Conservation (phyloP, 2,113 vertebrate species). For the Misgurnus mizolepis region DNA sequence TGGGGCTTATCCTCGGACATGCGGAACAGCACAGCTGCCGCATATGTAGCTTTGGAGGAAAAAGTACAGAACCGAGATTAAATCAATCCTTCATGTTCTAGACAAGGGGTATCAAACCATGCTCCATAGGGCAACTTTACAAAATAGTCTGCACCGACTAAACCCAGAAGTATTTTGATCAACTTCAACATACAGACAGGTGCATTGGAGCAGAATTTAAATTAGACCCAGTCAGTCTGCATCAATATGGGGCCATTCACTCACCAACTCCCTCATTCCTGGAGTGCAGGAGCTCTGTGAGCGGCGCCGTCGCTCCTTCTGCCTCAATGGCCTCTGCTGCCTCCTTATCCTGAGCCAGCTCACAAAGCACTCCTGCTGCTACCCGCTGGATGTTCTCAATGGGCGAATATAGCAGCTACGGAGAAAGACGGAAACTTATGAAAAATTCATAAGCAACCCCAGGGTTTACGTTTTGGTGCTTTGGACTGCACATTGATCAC, state of each 20-base stretch:
- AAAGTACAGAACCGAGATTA: background rate
- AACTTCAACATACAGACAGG: no score
- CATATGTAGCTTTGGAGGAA: constrained; percentile 85
- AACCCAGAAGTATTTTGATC: no score
- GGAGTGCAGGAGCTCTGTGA: constrained; percentile 95
- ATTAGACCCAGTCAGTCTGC: no score
- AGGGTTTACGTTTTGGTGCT: background rate
- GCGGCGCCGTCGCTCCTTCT: constrained; percentile 94
- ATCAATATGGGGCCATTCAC: constrained; percentile 26
- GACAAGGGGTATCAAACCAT: no score
- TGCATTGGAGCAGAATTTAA: no score
- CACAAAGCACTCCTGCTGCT: constrained; percentile 95
- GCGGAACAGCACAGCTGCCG: constrained; percentile 95
- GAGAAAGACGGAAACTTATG: background rate
- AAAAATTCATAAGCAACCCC: background rate
- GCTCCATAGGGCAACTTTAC: no score
- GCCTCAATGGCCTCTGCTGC: constrained; percentile 97
- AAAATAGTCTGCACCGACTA: no score
- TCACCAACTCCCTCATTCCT: constrained; percentile 97
- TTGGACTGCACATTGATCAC: background rate
- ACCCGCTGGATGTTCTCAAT: constrained; percentile 99
- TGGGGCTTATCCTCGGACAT: constrained; percentile 99
- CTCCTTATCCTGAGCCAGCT: constrained; percentile 98
- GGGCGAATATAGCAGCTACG: constrained; percentile 93
- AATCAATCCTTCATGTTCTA: no score